Conservation (phyloP, 2,888 invertebrate species). For the Falcaria lacertinaria region DNA sequence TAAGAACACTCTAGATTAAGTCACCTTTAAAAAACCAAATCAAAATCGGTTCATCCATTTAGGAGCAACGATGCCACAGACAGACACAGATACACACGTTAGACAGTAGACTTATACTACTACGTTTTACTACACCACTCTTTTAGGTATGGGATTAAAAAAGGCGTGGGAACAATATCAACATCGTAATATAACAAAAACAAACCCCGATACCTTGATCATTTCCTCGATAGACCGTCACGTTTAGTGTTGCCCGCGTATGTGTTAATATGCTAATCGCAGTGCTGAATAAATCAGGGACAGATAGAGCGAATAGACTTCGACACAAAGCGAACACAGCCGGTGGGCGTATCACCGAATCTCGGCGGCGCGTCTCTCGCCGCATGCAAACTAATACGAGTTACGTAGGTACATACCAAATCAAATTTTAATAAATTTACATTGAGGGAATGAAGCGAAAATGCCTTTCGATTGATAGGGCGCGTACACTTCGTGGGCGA, state of each 20-base stretch:
- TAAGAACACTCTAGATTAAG: no score
- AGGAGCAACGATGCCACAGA: no score
- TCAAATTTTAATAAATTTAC: conserved; percentile 3
- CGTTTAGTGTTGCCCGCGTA: neutral
- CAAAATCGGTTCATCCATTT: no score
- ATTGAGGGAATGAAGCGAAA: neutral
- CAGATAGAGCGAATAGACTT: conserved; percentile 12
- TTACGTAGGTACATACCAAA: neutral
- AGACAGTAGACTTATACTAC: no score
- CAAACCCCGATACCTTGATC: neutral
- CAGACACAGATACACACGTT: no score
- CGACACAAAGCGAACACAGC: conserved; percentile 13
- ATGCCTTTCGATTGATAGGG: neutral
- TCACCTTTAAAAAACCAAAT: no score
- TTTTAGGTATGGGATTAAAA: no score
- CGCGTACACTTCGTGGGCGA: neutral
- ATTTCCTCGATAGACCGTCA: neutral
- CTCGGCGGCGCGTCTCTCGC: conserved; percentile 12
- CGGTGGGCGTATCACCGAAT: conserved; percentile 31
- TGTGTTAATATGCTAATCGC: conserved; percentile 9
- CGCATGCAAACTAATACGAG: conserved; percentile 19
- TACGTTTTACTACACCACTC: no score
- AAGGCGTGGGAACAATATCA: no score
- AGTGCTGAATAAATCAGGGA: conserved; percentile 17
- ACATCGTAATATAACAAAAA: no score